A percentile compares a stretch with the other conserved stretches of the same genome.
Evolutionary conservation across 2,113 vertebrate genomes (phyloP).

Genomic region (Alexandromys fortis): DNA sequence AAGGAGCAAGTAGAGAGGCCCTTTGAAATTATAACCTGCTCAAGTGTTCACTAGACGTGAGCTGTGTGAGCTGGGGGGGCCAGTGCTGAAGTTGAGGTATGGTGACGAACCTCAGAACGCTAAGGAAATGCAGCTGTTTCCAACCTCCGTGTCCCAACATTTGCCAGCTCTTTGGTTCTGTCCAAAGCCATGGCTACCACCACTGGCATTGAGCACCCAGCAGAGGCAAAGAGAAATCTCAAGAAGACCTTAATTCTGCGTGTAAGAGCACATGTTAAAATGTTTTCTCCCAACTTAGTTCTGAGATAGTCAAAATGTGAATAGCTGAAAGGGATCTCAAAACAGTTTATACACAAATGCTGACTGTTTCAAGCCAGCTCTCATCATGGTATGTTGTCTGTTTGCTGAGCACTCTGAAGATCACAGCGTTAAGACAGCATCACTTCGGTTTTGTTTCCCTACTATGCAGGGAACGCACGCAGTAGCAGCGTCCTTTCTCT

Average conservation of each 20-base stretch:
- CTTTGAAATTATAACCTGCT: no score
- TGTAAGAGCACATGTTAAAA: slow-evolving; percentile 7
- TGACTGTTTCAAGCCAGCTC: background rate
- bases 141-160: background rate
- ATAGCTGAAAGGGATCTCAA: background rate
- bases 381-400: background rate
- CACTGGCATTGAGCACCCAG: background rate
- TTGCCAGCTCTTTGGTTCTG: background rate
- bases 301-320: background rate
- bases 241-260: background rate
- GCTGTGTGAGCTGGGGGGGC: background rate
- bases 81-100: background rate
- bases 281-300: background rate
- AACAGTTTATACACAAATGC: background rate
- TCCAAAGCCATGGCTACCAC: background rate
- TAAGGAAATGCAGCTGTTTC: background rate
- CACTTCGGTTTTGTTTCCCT: background rate
- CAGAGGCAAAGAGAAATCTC: background rate
- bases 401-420: background rate
- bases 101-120: background rate
- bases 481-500: background rate
- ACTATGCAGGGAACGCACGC: background rate
- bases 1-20: background rate
- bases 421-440: background rate
- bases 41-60: background rate